phyloP scores from a whole-genome alignment of 2,113 vertebrate genomes.

The Microtus oregoni region DNA sequence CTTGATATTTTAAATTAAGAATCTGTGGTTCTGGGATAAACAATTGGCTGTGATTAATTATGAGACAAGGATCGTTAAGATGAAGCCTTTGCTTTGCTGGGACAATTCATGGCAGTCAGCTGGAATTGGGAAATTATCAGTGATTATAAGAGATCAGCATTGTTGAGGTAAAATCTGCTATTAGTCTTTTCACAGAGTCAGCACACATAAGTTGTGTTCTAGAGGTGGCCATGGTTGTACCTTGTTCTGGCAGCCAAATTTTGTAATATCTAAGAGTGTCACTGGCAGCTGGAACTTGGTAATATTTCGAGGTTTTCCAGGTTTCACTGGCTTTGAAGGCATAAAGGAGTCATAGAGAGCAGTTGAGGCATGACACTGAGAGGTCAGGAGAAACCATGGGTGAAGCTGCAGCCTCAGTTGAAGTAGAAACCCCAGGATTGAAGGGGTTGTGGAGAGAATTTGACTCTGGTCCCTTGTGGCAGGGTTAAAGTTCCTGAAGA shows the following conservation, averaged over 20 bases:
- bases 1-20: background rate
- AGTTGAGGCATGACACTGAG: background rate
- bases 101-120: background rate
- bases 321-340: background rate
- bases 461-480: background rate
- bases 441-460: background rate
- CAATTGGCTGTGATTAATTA: background rate
- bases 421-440: background rate
- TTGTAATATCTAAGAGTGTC: background rate
- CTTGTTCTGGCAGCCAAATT: background rate
- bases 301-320: background rate
- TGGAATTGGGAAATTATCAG: background rate
- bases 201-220: background rate
- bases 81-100: background rate
- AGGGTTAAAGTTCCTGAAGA: background rate
- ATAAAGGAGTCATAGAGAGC: background rate
- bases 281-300: background rate
- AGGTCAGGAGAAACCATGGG: background rate
- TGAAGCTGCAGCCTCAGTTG: background rate
- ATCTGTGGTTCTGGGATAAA: background rate
- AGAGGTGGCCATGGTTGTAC: background rate
- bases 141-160: background rate
- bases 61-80: background rate
- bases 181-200: background rate
- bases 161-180: background rate